These are phyloP conservation scores for Rhabditophanes sp. DNA, from an alignment of 2,888 invertebrate genomes.

Conservation along the genomic window DNA sequence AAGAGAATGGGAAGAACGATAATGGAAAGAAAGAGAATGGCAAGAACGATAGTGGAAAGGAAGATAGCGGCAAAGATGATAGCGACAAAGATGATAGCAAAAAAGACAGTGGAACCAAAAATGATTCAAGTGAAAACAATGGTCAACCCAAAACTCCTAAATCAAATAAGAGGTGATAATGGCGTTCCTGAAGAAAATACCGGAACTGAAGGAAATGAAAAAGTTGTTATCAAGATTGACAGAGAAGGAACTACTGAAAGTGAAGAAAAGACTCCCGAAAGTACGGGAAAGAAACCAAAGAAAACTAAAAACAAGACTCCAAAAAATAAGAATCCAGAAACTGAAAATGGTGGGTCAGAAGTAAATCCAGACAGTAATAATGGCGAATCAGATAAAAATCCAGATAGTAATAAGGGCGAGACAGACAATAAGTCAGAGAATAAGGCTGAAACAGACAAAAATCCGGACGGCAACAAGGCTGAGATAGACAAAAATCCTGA, in stretches of 20 bases:
- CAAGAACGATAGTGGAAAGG: constrained; percentile 4
- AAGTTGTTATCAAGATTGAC: constrained; percentile 1
- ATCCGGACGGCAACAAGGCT: constrained; percentile 9
- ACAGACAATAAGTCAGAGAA: not conserved
- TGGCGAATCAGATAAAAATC: constrained; percentile 3
- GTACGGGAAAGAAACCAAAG: not conserved
- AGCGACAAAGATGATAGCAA: constrained; percentile 4
- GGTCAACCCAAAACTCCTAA: not conserved
- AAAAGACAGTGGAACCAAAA: constrained; percentile 2
- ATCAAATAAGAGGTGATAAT: constrained; percentile 2
- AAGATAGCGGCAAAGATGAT: constrained; percentile 2
- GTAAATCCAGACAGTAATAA: not conserved
- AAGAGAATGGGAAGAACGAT: constrained; percentile 1
- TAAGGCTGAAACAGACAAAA: constrained; percentile 6
- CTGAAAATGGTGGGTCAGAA: too few relatives aligned
- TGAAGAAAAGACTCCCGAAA: constrained; percentile 2
- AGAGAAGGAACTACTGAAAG: constrained; percentile 2
- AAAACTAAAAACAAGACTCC: constrained; percentile 1
- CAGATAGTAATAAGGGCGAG: constrained; percentile 1
- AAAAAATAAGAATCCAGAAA: too few relatives aligned
- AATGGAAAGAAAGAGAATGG: constrained; percentile 2
- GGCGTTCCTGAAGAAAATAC: constrained; percentile 1
- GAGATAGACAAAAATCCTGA: constrained; percentile 6
- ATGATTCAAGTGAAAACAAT: not conserved
- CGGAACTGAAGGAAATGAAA: constrained; percentile 5